Percentiles rank a stretch among this genome's conserved stretches.
These are phyloP conservation scores for Philereme vetulata DNA, from an alignment of 2,888 invertebrate species.

Conservation along the genomic window DNA sequence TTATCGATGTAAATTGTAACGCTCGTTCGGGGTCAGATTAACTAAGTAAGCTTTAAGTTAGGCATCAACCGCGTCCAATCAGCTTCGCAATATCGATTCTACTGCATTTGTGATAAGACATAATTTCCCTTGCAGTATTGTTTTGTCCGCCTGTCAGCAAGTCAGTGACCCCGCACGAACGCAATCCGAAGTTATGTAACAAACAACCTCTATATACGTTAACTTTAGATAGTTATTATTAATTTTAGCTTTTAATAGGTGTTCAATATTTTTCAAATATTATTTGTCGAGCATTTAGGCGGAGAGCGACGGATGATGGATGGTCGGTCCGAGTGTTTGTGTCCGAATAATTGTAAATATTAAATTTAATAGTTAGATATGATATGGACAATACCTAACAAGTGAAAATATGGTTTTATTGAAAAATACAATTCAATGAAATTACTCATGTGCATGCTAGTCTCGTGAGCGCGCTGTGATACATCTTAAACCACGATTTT, in stretches of 20 bases:
- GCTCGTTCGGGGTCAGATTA: conserved; percentile 52
- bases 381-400: conserved; percentile 84
- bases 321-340: conserved; percentile 43
- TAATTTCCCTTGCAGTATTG: conserved; percentile 59
- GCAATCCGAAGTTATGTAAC: conserved; percentile 51
- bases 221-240: conserved; percentile 77
- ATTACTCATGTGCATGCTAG: conserved; percentile 72
- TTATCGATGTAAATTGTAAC: conserved; percentile 35
- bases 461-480: conserved; percentile 43
- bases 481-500: conserved; percentile 3
- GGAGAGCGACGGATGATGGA: conserved; percentile 46
- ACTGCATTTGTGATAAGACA: conserved; percentile 71
- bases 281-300: conserved; percentile 66
- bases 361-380: conserved; percentile 77
- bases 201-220: conserved; percentile 70
- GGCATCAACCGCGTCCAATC: conserved; percentile 47
- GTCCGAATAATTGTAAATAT: conserved; percentile 70
- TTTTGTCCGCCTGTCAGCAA: conserved; percentile 39
- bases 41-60: conserved; percentile 54
- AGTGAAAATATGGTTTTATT: conserved; percentile 81
- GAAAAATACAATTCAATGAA: conserved; percentile 80
- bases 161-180: conserved; percentile 26
- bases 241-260: conserved; percentile 81
- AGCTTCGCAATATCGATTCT: conserved; percentile 53
- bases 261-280: conserved; percentile 75